A percentile compares a stretch with the other conserved stretches of the same genome.
phyloP scores from a whole-genome alignment of 2,888 invertebrate genomes.

The Mylabris sibirica region DNA sequence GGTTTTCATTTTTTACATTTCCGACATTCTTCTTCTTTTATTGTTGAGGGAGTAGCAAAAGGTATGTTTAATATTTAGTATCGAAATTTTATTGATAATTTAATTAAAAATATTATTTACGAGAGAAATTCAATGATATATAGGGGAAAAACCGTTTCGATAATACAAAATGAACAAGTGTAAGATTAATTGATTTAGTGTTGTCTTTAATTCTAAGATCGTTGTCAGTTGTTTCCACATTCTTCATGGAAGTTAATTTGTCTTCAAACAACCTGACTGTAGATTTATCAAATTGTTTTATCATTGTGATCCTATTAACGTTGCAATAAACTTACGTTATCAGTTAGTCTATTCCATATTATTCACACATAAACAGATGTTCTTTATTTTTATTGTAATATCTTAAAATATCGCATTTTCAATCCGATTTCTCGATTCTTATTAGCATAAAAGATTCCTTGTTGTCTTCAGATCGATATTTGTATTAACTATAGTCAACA shows the following conservation, averaged over 20 bases:
- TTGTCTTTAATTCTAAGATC: background rate
- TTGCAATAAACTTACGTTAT: background rate
- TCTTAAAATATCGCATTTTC: background rate
- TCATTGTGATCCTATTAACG: background rate
- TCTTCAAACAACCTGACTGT: background rate
- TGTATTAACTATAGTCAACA: background rate
- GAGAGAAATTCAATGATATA: background rate
- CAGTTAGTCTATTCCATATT: too few relatives aligned
- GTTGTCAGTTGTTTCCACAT: background rate
- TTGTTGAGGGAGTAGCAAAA: background rate
- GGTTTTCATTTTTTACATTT: background rate
- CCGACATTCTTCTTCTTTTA: background rate
- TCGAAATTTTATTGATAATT: background rate
- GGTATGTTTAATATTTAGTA: background rate
- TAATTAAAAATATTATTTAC: background rate
- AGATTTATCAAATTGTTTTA: conserved; percentile 2
- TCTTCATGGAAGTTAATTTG: background rate
- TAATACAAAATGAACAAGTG: background rate
- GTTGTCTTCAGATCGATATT: background rate
- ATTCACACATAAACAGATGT: background rate
- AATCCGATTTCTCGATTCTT: background rate
- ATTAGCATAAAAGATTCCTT: background rate
- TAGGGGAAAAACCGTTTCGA: background rate
- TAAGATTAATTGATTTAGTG: background rate
- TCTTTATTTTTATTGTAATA: background rate